Percentiles rank a stretch among this genome's conserved stretches.
Conservation (phyloP, 2,888 invertebrate species). For the Endotricha flammealis region DNA sequence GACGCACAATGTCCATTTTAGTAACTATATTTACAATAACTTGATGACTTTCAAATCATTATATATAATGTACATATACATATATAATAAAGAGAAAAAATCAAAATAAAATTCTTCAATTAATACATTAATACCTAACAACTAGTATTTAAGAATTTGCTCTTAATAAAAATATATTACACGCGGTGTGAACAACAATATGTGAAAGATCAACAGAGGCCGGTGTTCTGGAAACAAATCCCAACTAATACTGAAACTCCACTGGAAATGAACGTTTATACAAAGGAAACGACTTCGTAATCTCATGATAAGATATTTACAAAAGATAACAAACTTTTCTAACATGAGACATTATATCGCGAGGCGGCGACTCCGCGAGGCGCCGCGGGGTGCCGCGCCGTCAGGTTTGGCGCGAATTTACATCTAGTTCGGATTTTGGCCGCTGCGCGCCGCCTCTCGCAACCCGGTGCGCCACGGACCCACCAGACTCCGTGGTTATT, state of each 20-base stretch:
- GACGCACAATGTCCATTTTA: conserved; percentile 54
- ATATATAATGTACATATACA: conserved; percentile 73
- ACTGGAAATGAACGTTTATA: conserved; percentile 48
- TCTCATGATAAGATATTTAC: conserved; percentile 62
- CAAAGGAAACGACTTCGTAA: conserved; percentile 45
- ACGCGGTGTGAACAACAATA: conserved; percentile 71
- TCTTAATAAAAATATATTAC: conserved; percentile 77
- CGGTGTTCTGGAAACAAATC: conserved; percentile 38
- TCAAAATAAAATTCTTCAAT: conserved; percentile 76
- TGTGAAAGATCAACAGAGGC: conserved; percentile 59
- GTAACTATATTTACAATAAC: conserved; percentile 73
- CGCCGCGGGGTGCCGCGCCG: conserved; percentile 15
- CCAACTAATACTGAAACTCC: conserved; percentile 60
- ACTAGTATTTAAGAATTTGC: conserved; percentile 75
- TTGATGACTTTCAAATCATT: conserved; percentile 69
- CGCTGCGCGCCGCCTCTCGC: conserved; percentile 9
- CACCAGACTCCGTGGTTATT: conserved; percentile 44
- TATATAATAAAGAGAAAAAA: conserved; percentile 74
- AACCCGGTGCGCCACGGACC: conserved; percentile 14
- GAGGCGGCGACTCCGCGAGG: conserved; percentile 34
- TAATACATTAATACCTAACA: conserved; percentile 75
- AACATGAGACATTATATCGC: conserved; percentile 37
- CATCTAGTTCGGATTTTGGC: conserved; percentile 5
- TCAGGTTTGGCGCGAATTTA: conserved; percentile 1
- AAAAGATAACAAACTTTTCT: conserved; percentile 61